Evolutionary conservation across 2,113 vertebrate genomes (phyloP).

Genomic region (Saccopteryx leptura): DNA sequence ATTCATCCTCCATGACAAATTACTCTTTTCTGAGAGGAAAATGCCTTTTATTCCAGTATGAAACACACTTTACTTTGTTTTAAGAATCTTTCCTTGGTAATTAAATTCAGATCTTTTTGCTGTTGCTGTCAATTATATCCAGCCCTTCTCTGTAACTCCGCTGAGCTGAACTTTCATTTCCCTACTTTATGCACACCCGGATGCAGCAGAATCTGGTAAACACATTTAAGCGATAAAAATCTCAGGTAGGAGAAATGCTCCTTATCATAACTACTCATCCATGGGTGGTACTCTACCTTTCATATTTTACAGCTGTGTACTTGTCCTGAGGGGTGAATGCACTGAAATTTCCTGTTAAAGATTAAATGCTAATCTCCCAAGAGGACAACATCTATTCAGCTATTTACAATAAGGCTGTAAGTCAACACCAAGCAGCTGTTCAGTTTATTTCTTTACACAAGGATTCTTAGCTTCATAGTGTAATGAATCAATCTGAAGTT

Average conservation of each 20-base stretch:
- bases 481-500: slow-evolving; percentile 63
- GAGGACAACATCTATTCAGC: slow-evolving; percentile 54
- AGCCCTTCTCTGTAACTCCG: not conserved
- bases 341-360: slow-evolving; percentile 67
- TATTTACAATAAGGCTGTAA: slow-evolving; percentile 71
- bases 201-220: slow-evolving; percentile 53
- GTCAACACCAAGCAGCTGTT: slow-evolving; percentile 70
- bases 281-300: slow-evolving; percentile 29
- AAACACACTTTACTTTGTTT: not conserved
- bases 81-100: slow-evolving; percentile 29
- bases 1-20: not conserved
- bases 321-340: not conserved
- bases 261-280: slow-evolving; percentile 51
- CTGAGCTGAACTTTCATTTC: slow-evolving; percentile 52
- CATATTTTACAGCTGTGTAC: slow-evolving; percentile 57
- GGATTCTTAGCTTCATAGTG: slow-evolving; percentile 46
- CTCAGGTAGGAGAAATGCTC: slow-evolving; percentile 30
- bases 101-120: slow-evolving; percentile 41
- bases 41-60: not conserved
- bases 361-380: slow-evolving; percentile 74
- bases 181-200: not conserved
- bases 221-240: slow-evolving; percentile 60
- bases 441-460: slow-evolving; percentile 42
- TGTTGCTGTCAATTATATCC: slow-evolving; percentile 1
- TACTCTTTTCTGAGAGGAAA: slow-evolving; percentile 10